Percentiles rank a stretch among this genome's conserved stretches.
phyloP scores from a whole-genome alignment of 2,797 vertebrate species.

The Lacerta bilineata region DNA sequence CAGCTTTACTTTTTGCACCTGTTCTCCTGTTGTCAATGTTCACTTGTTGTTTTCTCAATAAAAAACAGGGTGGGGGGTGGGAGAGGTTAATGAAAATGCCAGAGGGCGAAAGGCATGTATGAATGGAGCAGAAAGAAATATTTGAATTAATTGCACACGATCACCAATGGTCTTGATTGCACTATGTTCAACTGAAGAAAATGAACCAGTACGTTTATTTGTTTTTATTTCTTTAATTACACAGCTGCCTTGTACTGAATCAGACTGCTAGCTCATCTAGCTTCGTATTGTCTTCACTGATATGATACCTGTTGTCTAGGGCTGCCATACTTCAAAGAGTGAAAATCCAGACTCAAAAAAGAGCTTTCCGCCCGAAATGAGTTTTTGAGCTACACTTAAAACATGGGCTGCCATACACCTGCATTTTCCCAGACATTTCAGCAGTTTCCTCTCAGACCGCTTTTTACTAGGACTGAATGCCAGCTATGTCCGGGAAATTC shows the following conservation, averaged over 20 bases:
- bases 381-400: too few relatives aligned
- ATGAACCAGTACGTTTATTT: conserved; percentile 32
- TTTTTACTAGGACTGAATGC: too few relatives aligned
- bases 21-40: conserved; percentile 67
- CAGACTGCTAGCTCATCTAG: background rate
- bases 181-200: conserved; percentile 34
- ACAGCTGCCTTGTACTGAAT: background rate
- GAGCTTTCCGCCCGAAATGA: too few relatives aligned
- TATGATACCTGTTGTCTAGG: too few relatives aligned
- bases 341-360: too few relatives aligned
- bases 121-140: conserved; percentile 62
- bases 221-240: conserved; percentile 1
- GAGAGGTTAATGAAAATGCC: conserved; percentile 70
- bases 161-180: conserved; percentile 62
- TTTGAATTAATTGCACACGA: conserved; percentile 25
- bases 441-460: too few relatives aligned
- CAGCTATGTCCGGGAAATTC: too few relatives aligned
- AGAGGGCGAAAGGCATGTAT: conserved; percentile 61
- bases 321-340: too few relatives aligned
- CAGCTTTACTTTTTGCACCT: conserved; percentile 68
- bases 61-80: conserved; percentile 41
- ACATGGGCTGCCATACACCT: too few relatives aligned
- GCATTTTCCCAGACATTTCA: too few relatives aligned
- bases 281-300: background rate
- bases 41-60: conserved; percentile 72